phyloP scores from a whole-genome alignment of 1,140 invertebrate genomes.

The Arctopsyche grandis region DNA sequence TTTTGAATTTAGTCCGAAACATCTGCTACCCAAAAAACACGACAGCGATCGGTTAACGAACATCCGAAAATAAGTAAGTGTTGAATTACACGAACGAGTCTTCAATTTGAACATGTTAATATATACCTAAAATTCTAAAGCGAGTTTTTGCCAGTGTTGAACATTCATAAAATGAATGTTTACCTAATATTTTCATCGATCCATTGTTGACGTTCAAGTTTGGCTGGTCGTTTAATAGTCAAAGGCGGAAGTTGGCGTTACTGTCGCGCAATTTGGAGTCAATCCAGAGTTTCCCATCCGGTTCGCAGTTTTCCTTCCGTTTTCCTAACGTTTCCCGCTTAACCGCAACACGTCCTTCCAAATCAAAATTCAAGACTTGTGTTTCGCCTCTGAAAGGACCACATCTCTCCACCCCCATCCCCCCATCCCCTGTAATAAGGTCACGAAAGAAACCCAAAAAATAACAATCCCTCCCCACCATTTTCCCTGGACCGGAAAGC shows the following conservation, averaged over 20 bases:
- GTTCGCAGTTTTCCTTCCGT: background rate
- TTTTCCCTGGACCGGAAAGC: background rate
- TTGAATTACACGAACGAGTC: too few relatives aligned
- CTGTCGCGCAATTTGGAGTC: background rate
- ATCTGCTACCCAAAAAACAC: too few relatives aligned
- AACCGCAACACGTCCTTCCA: background rate
- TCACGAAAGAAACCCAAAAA: background rate
- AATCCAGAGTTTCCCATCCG: slow-evolving; percentile 12
- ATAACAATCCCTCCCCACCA: background rate
- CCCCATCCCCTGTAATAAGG: background rate
- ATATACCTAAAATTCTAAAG: too few relatives aligned
- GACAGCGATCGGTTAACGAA: too few relatives aligned
- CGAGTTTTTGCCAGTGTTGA: too few relatives aligned
- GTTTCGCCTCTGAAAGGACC: background rate
- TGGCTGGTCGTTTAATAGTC: background rate
- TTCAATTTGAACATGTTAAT: too few relatives aligned
- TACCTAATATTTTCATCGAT: background rate
- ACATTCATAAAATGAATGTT: background rate
- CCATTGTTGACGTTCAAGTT: background rate
- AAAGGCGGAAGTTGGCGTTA: background rate
- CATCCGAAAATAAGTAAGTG: too few relatives aligned
- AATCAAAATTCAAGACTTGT: slow-evolving; percentile 27
- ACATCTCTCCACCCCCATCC: background rate
- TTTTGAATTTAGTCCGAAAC: too few relatives aligned
- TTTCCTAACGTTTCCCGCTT: background rate